Evolutionary conservation across 2,888 invertebrate species (phyloP).

Genomic region (Hydrotaea diabolus): DNA sequence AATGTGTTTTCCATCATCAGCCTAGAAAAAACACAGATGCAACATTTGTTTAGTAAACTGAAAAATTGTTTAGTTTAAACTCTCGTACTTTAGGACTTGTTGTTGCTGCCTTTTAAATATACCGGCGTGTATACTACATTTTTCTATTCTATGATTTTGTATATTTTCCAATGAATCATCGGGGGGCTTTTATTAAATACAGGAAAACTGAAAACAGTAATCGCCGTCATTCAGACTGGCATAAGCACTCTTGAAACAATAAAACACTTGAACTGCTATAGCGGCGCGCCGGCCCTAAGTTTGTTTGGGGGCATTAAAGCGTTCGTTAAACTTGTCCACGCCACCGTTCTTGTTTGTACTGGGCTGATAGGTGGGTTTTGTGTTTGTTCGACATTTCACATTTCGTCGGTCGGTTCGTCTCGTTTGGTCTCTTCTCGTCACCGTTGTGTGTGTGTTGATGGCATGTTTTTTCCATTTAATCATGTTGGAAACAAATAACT

Average conservation of each 20-base stretch:
- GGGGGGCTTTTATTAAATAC: neutral
- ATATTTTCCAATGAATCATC: constrained; percentile 19
- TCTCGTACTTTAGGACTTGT: too few relatives aligned
- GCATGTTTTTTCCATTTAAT: neutral
- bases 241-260: constrained; percentile 16
- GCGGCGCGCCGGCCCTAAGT: neutral
- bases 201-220: neutral
- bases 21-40: neutral
- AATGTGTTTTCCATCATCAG: neutral
- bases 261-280: constrained; percentile 30
- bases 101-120: too few relatives aligned
- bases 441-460: neutral
- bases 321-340: constrained; percentile 38
- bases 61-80: neutral
- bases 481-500: constrained; percentile 28
- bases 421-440: neutral
- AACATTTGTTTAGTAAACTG: neutral
- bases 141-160: neutral
- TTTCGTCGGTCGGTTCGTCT: neutral
- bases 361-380: neutral
- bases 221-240: constrained; percentile 22
- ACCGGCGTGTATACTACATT: too few relatives aligned
- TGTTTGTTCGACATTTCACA: constrained; percentile 1
- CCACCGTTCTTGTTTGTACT: constrained; percentile 32
- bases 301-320: constrained; percentile 8